A percentile compares a stretch with the other conserved stretches of the same genome.
Conservation (phyloP, 2,113 vertebrate genomes). For the Elephas maximus region DNA sequence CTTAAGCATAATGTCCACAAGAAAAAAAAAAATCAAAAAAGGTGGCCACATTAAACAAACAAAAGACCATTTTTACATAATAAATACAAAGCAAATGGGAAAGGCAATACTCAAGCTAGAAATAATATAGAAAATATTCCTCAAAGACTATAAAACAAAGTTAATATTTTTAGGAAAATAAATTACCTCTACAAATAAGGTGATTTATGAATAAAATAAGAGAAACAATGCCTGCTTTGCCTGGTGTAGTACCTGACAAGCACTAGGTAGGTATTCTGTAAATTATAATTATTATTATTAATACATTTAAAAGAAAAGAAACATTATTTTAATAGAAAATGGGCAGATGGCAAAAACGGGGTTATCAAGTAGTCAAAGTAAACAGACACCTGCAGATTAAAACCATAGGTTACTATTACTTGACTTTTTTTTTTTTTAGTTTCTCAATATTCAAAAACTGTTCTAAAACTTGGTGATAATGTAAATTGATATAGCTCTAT, state of each 20-base stretch:
- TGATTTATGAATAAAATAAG: neutral
- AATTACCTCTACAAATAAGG: neutral
- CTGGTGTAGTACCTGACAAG: neutral
- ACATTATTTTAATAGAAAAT: neutral
- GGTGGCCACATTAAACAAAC: neutral
- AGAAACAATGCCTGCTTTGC: neutral
- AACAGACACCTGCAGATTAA: neutral
- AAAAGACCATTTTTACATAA: neutral
- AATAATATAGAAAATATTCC: conserved; percentile 17
- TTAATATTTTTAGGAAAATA: conserved; percentile 48
- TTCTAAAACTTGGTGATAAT: neutral
- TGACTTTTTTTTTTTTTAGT: neutral
- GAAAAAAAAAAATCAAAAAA: neutral
- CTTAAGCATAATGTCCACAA: neutral
- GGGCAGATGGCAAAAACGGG: neutral
- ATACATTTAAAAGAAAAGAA: neutral
- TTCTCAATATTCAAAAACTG: neutral
- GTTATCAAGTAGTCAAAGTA: neutral
- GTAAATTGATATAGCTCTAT: neutral
- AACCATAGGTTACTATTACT: neutral
- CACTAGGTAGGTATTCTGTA: neutral
- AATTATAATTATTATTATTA: neutral
- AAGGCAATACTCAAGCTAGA: neutral
- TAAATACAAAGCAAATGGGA: neutral
- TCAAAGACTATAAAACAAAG: conserved; percentile 14